Base-by-base conservation (phyloP, 2,113 vertebrate species). In the Ailuropoda melanoleuca region DNA sequence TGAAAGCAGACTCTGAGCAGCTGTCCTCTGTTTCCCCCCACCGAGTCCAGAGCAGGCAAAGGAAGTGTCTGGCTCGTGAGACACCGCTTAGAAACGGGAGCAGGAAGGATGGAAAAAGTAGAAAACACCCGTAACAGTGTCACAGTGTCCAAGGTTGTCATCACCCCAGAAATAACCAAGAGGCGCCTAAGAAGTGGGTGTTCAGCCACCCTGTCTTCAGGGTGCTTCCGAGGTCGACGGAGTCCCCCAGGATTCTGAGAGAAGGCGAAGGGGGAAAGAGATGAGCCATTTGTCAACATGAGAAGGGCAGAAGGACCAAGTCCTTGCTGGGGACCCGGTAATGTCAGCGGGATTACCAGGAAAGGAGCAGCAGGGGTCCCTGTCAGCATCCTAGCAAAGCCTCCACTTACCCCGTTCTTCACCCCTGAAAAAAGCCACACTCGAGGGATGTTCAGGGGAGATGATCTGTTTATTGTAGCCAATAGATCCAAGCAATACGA, bases 401-500 rank as follows among this genome's bases (percentile, higher is more conserved):
- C 62, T 83, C 77, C 19, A 29, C 64, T 18, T 15, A 56, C 26
- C 66, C 88, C 29, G 26, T 15, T 62, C 74, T 74, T 24, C 53
- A 70, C 58, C 56, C 58, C 48, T 24, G 13, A 86, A 96, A 96
- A 95, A 96, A 90, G 37, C 55, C 88, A 97, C 92, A 94, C 58
- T 53, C 4, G 0, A 93, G 58, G 83, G 50, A 74, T n/a, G 37
- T 80, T 89, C 48, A 29, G 88, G 78, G 96, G 94, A 98, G 84
- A 95, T 23, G 23, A 60, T 95, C 83, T 96, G 84, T 98, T 98
- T 98, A 98, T 98, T 98, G 64, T 85, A 70, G 84, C 92, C 96
- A 82, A 72, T 66, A 90, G 87, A 95, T 78, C 70, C 84, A 92
- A 96, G 90, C 78, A 62, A 93, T 72, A 83, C 50, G 55, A 93